Base-by-base conservation (phyloP, 2,113 vertebrate genomes). In the Lepisosteus oculatus region DNA sequence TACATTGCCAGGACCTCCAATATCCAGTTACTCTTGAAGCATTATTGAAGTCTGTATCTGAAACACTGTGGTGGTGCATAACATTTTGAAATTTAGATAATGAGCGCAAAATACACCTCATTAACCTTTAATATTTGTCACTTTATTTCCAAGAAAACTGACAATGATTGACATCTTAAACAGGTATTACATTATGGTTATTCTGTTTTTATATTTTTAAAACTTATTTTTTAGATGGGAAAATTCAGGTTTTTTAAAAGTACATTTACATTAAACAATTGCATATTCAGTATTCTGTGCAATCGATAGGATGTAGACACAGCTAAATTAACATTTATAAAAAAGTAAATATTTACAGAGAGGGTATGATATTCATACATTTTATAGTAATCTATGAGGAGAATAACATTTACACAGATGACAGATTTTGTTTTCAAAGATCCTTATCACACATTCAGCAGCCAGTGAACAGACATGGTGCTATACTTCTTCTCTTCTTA, bases 261-360 rank as follows among this genome's bases (percentile, higher is more conserved):
- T 81, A 76, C 73, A 78, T 90, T 83, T 87, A 86, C 86, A 88
- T 79, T 87, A 90, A 89, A 85, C 90, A 89, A 92, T 95, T 98
- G 95, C 94, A 97, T 97, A 97, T 95, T 94, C 79, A 84, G 92
- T 89, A 91, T 90, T 86, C 77, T 84, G 86, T 88, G 90, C 87
- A 83, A 87, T 90, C 85, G 80, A 85, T 82, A 80, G 74, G 0
- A 74, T 6, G 77, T 78, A 77, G 81, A 79, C 72, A 72, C 41
- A 72, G 84, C 74, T 65, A 54, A 79, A 77, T 78, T 76, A 80
- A 85, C 76, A 80, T 79, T 86, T 83, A 89, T 90, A 87, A 90
- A 90, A 86, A 77, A 44, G 42, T 55, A 76, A 45, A 81, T 90
- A 89, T 89, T 84, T 89, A 93, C 88, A 90, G 91, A 84, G 79